Percentiles rank a stretch among this genome's conserved stretches.
These are phyloP conservation scores for Heteromormyrus szaboi DNA, from an alignment of 2,797 vertebrate genomes.

Conservation along the genomic window DNA sequence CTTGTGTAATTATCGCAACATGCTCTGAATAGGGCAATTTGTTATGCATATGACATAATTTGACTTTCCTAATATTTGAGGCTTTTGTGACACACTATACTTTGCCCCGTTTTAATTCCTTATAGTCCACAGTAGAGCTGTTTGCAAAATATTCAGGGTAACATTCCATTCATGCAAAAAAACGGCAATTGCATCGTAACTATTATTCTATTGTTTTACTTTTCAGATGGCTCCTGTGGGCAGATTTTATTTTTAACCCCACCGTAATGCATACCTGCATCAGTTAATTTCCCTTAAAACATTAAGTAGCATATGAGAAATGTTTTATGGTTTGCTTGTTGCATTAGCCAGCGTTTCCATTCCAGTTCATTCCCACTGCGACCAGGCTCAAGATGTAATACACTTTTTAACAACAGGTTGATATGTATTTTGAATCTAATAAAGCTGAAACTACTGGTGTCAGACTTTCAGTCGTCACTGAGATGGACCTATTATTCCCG, in stretches of 20 bases:
- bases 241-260: neutral
- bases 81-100: neutral
- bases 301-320: neutral
- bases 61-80: neutral
- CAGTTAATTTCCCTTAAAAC: neutral
- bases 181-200: neutral
- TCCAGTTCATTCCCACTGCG: neutral
- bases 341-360: neutral
- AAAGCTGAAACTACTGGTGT: slow-evolving; percentile 47
- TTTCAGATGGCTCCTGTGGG: neutral
- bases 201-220: neutral
- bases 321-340: neutral
- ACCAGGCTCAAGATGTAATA: neutral
- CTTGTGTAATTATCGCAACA: neutral
- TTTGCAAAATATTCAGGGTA: neutral
- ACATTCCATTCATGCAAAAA: neutral
- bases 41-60: neutral
- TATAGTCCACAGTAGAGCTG: neutral
- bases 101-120: neutral
- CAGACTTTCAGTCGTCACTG: neutral
- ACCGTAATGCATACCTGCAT: neutral
- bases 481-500: neutral
- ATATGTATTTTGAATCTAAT: slow-evolving; percentile 50
- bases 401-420: neutral
- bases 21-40: neutral